Percentiles rank a stretch among this genome's conserved stretches.
phyloP scores from a whole-genome alignment of 2,113 vertebrate species.

The Petromus typicus region DNA sequence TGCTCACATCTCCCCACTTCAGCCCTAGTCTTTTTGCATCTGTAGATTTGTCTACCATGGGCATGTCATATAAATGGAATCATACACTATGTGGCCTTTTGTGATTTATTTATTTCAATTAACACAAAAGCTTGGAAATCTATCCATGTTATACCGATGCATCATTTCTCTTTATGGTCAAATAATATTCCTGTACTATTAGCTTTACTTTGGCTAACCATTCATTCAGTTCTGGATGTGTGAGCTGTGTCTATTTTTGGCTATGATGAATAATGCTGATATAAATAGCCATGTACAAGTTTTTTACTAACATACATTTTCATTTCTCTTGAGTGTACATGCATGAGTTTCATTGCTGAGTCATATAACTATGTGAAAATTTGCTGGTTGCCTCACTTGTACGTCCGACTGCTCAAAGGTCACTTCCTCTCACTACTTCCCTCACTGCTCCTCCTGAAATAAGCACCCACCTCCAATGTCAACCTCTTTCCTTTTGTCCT shows the following conservation, averaged over 20 bases:
- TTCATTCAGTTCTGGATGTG: not conserved
- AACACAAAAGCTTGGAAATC: constrained; percentile 1
- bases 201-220: not conserved
- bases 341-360: not conserved
- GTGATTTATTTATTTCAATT: not conserved
- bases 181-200: not conserved
- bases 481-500: not conserved
- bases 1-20: not conserved
- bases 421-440: not conserved
- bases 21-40: not conserved
- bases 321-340: not conserved
- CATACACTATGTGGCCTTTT: not conserved
- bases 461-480: not conserved
- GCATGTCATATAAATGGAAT: not conserved
- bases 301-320: constrained; percentile 5
- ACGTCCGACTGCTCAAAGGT: not conserved
- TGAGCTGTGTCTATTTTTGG: not conserved
- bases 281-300: not conserved
- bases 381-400: not conserved
- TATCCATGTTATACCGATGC: not conserved
- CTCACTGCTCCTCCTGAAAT: not conserved
- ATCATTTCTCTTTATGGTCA: not conserved
- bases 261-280: constrained; percentile 22
- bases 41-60: not conserved
- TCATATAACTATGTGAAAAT: not conserved